Base-by-base conservation (phyloP, 2,888 invertebrate genomes). In the Nymphalis urticae region DNA sequence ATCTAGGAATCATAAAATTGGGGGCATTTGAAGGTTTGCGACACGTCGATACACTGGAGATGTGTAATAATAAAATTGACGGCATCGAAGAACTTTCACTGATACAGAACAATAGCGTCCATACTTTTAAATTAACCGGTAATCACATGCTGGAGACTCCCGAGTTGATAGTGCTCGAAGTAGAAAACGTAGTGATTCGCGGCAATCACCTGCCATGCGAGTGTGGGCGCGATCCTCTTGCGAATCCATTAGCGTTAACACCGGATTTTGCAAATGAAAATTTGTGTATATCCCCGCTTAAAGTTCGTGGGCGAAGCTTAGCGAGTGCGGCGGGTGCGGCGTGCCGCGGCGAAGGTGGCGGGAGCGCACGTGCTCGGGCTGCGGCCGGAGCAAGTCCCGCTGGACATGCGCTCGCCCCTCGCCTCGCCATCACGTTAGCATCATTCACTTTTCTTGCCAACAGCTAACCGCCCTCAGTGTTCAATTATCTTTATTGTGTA, bases 141-240 rank as follows among this genome's bases (percentile, higher is more conserved):
- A 97, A 97, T 82, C 97, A 97, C 81, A 95, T 97, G 80, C 87
- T 97, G 71, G 96, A 96, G 79, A 95, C 96, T 0, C 97, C 97
- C 66, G 95, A 95, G 75, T 93, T 95, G 50, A 94, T 97, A 65
- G 92, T 95, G n/a, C 90, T 96, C 60, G 94, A 95, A 74, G 96
- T 97, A 63, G 95, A 95, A 72, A 94, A 94, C 76, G 87, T 97
- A 71, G 94, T 95, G 79, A 95, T 97, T 79, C 92, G 95, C 68
- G 95, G 95, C 62, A 97, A 97, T 86, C 97, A 97, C 82, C 95
- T 97, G 82, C 97, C 97, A 2, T 97, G 97, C 85, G 97, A 97
- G 86, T 97, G 97, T 81, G 97, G 96, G 77, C 96, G 96, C 80
- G 95, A 96, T 68, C 94, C 97, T 48, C 90, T 97, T 65, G 95